These are phyloP conservation scores for Crotalus viridis DNA, from an alignment of 2,113 vertebrate species.

Conservation along the genomic window DNA sequence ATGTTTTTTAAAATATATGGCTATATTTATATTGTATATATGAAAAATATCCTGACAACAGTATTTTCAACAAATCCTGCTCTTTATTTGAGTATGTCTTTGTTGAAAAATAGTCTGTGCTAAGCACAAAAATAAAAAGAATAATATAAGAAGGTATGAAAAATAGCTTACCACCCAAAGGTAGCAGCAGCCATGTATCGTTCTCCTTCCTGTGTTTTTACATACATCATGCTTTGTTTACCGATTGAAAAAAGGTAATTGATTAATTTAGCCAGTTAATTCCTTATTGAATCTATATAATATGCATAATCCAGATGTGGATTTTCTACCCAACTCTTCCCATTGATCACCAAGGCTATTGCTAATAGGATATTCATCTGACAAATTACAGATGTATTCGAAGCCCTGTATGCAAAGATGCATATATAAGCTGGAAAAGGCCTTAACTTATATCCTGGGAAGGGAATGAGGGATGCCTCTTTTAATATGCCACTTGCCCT, in stretches of 20 bases:
- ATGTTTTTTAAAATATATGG: slow-evolving; percentile 54
- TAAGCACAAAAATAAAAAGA: neutral
- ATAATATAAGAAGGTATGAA: neutral
- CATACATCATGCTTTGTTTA: neutral
- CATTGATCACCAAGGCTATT: neutral
- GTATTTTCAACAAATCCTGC: slow-evolving; percentile 15
- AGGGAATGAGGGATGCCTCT: neutral
- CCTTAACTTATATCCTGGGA: neutral
- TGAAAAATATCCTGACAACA: slow-evolving; percentile 23
- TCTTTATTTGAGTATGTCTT: slow-evolving; percentile 12
- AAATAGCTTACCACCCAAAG: neutral
- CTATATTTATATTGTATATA: slow-evolving; percentile 60
- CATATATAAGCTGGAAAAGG: neutral
- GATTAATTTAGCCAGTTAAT: neutral
- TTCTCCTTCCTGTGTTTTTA: neutral
- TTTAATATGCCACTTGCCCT: neutral
- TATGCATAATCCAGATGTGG: neutral
- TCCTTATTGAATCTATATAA: neutral
- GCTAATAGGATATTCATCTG: neutral
- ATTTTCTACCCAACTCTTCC: neutral
- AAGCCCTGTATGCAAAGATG: neutral
- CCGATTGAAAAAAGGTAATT: neutral
- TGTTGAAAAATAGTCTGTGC: slow-evolving; percentile 5
- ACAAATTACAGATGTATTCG: neutral
- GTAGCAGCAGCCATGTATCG: neutral